A percentile compares a stretch with the other conserved stretches of the same genome.
Conservation (phyloP, 1,140 invertebrate genomes). For the Drosophila auraria region DNA sequence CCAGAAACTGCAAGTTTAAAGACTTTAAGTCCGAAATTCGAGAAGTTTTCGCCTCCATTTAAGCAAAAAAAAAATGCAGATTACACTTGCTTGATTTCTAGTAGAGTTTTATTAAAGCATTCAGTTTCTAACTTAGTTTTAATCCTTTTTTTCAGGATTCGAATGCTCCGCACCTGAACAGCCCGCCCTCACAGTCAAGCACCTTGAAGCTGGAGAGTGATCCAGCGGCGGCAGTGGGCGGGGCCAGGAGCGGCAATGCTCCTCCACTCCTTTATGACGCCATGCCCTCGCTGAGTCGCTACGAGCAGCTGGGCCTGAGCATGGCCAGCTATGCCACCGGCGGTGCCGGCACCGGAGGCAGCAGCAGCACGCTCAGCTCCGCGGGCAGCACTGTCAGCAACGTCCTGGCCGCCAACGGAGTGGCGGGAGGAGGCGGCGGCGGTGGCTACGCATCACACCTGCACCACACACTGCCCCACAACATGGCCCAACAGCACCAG, state of each 20-base stretch:
- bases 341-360: slow-evolving; percentile 43
- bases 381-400: slow-evolving; percentile 62
- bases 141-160: slow-evolving; percentile 60
- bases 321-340: slow-evolving; percentile 62
- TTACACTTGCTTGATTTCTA: neutral
- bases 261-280: slow-evolving; percentile 76
- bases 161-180: slow-evolving; percentile 74
- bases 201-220: slow-evolving; percentile 77
- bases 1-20: neutral
- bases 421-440: slow-evolving; percentile 20
- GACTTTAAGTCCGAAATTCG: neutral
- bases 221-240: slow-evolving; percentile 31
- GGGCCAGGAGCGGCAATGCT: slow-evolving; percentile 46
- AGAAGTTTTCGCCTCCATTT: neutral
- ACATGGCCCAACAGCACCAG: slow-evolving; percentile 32
- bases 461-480: slow-evolving; percentile 73
- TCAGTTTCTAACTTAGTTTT: neutral
- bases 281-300: slow-evolving; percentile 77
- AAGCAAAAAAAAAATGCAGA: neutral
- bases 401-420: slow-evolving; percentile 30
- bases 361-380: slow-evolving; percentile 72
- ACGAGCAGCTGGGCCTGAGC: slow-evolving; percentile 75
- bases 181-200: slow-evolving; percentile 80
- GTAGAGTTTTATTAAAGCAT: too few species aligned
- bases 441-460: slow-evolving; percentile 57